Conservation (phyloP, 2,797 vertebrate species). For the Pteropus rufus region DNA sequence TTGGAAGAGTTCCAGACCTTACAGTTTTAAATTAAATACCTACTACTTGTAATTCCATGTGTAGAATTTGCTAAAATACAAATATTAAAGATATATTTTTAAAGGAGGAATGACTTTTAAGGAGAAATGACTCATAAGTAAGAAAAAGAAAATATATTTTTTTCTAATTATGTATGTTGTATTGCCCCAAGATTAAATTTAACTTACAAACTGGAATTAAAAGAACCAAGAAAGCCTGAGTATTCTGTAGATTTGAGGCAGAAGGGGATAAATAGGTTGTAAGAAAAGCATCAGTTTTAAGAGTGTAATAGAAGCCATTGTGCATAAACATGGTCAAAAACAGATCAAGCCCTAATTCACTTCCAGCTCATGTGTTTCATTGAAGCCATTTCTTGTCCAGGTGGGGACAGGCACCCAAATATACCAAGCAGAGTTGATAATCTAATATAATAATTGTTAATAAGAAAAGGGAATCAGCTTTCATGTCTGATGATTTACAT, state of each 20-base stretch:
- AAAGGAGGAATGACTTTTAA: not conserved
- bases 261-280: not conserved
- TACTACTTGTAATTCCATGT: not conserved
- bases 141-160: not conserved
- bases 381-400: not conserved
- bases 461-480: not conserved
- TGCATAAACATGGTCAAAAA: not conserved
- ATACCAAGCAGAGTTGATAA: not conserved
- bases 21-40: not conserved
- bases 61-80: not conserved
- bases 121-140: not conserved
- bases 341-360: not conserved
- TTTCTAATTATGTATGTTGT: not conserved
- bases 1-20: not conserved
- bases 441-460: not conserved
- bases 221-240: not conserved
- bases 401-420: not conserved
- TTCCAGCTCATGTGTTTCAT: not conserved
- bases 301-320: not conserved
- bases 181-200: not conserved
- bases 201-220: not conserved
- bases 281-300: not conserved
- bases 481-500: not conserved
- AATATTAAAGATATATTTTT: not conserved
- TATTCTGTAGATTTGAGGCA: not conserved